Conservation (phyloP, 2,888 invertebrate species). For the Metopia argyrocephala region DNA sequence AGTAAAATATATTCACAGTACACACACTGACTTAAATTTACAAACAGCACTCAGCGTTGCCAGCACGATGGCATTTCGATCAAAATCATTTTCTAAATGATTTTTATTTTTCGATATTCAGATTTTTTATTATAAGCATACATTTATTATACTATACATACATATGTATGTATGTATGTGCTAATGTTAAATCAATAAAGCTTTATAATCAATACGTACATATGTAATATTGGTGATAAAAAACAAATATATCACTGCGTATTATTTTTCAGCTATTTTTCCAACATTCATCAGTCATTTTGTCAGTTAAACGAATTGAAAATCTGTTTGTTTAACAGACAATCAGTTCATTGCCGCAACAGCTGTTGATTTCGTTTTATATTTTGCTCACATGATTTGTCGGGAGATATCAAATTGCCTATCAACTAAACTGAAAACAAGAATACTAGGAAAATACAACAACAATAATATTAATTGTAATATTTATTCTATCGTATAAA, state of each 20-base stretch:
- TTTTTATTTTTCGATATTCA: too few species aligned
- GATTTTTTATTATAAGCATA: too few species aligned
- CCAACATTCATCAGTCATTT: constrained; percentile 12
- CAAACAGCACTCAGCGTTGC: too few species aligned
- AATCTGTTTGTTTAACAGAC: constrained; percentile 6
- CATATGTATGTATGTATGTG: too few species aligned
- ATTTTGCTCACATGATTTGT: constrained; percentile 66
- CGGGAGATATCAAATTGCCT: constrained; percentile 62
- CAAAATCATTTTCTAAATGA: too few species aligned
- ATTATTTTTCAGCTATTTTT: background rate
- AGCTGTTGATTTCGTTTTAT: constrained; percentile 52
- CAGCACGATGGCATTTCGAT: too few species aligned
- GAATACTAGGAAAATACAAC: constrained; percentile 16
- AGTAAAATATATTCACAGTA: too few species aligned
- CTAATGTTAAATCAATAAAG: too few species aligned
- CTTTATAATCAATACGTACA: background rate
- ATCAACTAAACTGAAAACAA: constrained; percentile 41
- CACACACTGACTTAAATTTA: too few species aligned
- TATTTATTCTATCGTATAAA: background rate
- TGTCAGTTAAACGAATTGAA: background rate
- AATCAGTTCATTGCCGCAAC: background rate
- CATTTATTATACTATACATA: too few species aligned
- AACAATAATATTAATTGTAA: background rate
- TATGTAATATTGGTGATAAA: background rate
- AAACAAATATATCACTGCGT: background rate